Evolutionary conservation across 2,888 invertebrate genomes (phyloP), one percentile per base, ranked within the genome.

Genomic region (Rosalia funebris): DNA sequence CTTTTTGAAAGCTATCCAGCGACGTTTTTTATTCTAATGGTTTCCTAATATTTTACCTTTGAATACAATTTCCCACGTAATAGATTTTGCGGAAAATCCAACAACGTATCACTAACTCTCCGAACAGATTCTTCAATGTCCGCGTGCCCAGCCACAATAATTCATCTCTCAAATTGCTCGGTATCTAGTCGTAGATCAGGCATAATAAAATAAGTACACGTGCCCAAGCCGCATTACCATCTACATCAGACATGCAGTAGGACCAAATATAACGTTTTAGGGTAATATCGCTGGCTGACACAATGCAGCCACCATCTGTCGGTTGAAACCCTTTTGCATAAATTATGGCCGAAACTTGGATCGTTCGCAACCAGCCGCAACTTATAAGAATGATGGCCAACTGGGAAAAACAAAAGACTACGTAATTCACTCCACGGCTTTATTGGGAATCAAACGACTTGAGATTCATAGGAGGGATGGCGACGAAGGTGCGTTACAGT

Each of bases 241-340:
- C 71, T 75, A 74, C 71, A 69, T 65, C 66, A 70, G 68, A 67
- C 72, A 70, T 72, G 71, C 70, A 71, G 63, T 59, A 70, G 67
- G 62, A 64, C 62, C 66, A 66, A 71, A 71, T 65, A 69, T 68
- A 64, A 60, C 66, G 57, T 65, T 73, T 69, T 63, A 67, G 68
- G 71, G 74, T 71, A 71, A 74, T 74, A 71, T 73, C 73, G 69
- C 72, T 63, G 65, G 65, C 65, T 72, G 71, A 69, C 74, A 70
- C 70, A 62, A 62, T 68, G 48, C 50, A 52, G 50, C 17, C 52
- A 36, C 57, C 52, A 58, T 52, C 52, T 58, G 57, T 19, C 52
- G 52, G 52, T 15, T n/a, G 44, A 15, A 50, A 39, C 56, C 46
- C 50, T 42, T 73, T 73, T 75, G 73, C 75, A 75, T 76, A 76